Conservation (phyloP, 2,113 vertebrate genomes). For the Elgaria multicarinata region DNA sequence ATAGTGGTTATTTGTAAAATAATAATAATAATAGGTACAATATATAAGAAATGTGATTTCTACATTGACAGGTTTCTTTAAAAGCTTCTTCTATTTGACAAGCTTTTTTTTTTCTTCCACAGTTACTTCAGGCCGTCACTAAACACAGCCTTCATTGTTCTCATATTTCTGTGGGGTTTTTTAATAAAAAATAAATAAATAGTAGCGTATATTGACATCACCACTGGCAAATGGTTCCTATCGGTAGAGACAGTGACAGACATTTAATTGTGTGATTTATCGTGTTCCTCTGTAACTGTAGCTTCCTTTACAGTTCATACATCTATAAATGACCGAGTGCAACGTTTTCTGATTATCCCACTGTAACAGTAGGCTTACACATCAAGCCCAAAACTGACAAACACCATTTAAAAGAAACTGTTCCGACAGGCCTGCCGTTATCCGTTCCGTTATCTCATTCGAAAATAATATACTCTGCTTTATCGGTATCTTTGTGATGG, state of each 20-base stretch:
- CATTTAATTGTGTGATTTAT: slow-evolving; percentile 25
- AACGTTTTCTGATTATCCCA: slow-evolving; percentile 26
- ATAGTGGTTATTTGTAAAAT: neutral
- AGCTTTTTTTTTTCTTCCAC: neutral
- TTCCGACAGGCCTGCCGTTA: slow-evolving; percentile 22
- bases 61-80: neutral
- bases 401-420: neutral
- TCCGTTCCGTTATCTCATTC: slow-evolving; percentile 19
- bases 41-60: accelerated
- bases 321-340: slow-evolving; percentile 2
- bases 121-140: neutral
- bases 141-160: neutral
- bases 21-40: neutral
- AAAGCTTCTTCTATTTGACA: slow-evolving; percentile 25
- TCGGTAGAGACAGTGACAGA: slow-evolving; percentile 26
- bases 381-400: slow-evolving; percentile 49
- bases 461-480: slow-evolving; percentile 25
- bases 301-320: slow-evolving; percentile 13
- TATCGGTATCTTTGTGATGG: slow-evolving; percentile 6
- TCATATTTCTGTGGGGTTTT: slow-evolving; percentile 24
- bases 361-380: slow-evolving; percentile 43
- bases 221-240: slow-evolving; percentile 36
- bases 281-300: slow-evolving; percentile 19
- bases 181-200: slow-evolving; percentile 31
- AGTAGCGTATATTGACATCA: slow-evolving; percentile 3